phyloP scores from a whole-genome alignment of 2,113 vertebrate species.

The Felis catus region DNA sequence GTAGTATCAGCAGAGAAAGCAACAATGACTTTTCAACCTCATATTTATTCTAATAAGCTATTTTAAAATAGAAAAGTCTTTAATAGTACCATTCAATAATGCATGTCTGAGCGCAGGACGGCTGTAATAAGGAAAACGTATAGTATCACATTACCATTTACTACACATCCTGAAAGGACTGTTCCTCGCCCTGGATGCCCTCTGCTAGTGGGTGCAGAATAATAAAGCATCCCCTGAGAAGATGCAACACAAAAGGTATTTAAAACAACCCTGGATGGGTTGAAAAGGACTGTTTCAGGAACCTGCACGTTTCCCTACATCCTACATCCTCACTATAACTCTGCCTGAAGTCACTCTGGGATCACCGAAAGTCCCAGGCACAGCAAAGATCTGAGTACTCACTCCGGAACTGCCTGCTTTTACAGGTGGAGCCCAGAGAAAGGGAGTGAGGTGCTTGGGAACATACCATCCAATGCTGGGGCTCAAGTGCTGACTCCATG shows the following conservation, averaged over 20 bases:
- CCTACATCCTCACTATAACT: neutral
- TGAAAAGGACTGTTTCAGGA: neutral
- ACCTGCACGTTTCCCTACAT: neutral
- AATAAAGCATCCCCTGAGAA: neutral
- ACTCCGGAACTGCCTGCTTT: rapidly evolving
- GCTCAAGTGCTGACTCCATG: rapidly evolving
- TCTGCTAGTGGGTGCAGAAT: neutral
- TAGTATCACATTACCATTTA: neutral
- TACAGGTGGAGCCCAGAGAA: neutral
- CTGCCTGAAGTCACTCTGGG: neutral
- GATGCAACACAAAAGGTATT: neutral
- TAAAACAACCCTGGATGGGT: neutral
- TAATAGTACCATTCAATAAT: neutral
- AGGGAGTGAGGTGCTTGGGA: neutral
- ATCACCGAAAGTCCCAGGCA: neutral
- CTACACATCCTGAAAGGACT: neutral
- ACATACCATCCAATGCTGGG: rapidly evolving
- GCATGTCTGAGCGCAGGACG: neutral
- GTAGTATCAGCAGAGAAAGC: neutral
- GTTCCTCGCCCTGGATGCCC: neutral
- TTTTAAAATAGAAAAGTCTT: conserved; percentile 44
- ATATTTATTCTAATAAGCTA: conserved; percentile 29
- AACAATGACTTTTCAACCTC: neutral
- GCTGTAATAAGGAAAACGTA: conserved; percentile 34
- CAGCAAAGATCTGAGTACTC: rapidly evolving